Percentiles rank a stretch among this genome's conserved stretches.
These are phyloP conservation scores for Micrasema longulum DNA, from an alignment of 1,140 invertebrate species.

Conservation along the genomic window DNA sequence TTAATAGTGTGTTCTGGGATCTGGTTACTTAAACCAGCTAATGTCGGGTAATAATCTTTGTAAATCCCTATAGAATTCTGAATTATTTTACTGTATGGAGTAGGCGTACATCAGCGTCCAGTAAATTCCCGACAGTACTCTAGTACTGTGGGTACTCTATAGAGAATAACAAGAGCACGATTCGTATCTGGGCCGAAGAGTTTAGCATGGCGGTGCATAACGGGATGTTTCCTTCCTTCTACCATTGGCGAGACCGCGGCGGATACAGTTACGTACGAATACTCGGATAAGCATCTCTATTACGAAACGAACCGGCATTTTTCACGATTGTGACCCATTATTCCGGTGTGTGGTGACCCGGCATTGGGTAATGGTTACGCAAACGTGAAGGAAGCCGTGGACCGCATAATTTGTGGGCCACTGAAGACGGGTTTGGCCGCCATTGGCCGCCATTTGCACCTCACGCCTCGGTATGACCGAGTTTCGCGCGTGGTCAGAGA, in stretches of 20 bases:
- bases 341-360: conserved; percentile 6
- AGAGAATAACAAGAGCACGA: neutral
- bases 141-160: too few species aligned
- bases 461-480: neutral
- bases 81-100: too few species aligned
- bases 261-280: conserved; percentile 10
- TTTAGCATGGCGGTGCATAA: conserved; percentile 13
- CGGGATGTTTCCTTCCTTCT: conserved; percentile 29
- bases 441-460: neutral
- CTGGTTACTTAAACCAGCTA: too few species aligned
- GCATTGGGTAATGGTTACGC: conserved; percentile 46
- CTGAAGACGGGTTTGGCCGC: conserved; percentile 34
- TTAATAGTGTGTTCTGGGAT: too few species aligned
- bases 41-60: too few species aligned
- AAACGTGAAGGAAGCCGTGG: conserved; percentile 43
- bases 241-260: neutral
- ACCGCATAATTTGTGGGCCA: conserved; percentile 43
- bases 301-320: conserved; percentile 37
- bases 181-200: conserved; percentile 12
- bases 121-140: too few species aligned
- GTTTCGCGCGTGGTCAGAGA: neutral
- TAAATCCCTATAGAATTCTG: too few species aligned
- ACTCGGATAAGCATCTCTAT: conserved; percentile 20
- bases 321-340: conserved; percentile 39
- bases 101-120: too few species aligned